Percentiles rank a stretch among this genome's conserved stretches.
These are phyloP conservation scores for Sturnus vulgaris DNA, from an alignment of 2,113 vertebrate species.

Conservation along the genomic window DNA sequence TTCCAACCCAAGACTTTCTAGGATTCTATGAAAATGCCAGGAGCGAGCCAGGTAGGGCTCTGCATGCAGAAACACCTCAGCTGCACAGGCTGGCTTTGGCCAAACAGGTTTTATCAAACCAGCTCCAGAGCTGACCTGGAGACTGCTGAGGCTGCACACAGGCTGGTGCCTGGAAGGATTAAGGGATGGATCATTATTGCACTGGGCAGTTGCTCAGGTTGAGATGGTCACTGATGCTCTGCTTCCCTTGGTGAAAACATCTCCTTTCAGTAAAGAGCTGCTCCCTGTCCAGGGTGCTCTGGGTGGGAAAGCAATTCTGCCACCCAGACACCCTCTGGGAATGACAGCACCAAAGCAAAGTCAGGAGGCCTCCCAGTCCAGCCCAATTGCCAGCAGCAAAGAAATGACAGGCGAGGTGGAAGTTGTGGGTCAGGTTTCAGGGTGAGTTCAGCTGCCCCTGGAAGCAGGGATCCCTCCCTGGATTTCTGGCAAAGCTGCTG, in stretches of 20 bases:
- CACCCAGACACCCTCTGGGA: not conserved
- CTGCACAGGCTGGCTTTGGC: not conserved
- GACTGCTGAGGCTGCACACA: not conserved
- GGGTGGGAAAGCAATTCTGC: not conserved
- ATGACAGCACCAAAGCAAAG: not conserved
- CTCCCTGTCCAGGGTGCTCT: not conserved
- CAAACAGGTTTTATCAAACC: not conserved
- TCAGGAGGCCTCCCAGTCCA: not conserved
- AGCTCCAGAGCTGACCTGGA: not conserved
- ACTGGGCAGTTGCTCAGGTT: accelerated
- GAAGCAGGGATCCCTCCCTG: not conserved
- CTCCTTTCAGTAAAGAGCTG: not conserved
- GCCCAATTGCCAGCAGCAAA: not conserved
- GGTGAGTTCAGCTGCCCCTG: not conserved
- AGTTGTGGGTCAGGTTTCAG: not conserved
- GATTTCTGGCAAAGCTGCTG: not conserved
- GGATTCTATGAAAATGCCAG: not conserved
- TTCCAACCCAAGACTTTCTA: not conserved
- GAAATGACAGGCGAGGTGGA: not conserved
- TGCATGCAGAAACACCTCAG: not conserved
- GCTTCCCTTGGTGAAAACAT: not conserved
- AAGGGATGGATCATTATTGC: accelerated
- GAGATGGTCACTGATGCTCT: not conserved
- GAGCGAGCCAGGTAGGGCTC: not conserved
- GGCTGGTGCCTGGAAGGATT: not conserved